These are phyloP conservation scores for Scylla paramamosain DNA, from an alignment of 1,140 invertebrate genomes.

Conservation along the genomic window DNA sequence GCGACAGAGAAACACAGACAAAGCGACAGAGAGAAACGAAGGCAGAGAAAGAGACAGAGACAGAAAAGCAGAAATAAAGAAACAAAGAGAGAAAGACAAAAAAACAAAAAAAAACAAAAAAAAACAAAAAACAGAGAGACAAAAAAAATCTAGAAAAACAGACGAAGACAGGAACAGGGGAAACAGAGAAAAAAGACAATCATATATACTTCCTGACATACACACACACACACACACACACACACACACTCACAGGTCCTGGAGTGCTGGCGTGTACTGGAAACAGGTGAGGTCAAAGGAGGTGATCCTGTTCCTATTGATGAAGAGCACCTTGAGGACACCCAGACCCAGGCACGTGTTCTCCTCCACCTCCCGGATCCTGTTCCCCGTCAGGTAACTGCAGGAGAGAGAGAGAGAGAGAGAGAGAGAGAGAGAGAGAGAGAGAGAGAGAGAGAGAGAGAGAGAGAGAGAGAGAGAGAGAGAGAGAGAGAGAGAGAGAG, in stretches of 20 bases:
- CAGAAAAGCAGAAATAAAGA: background rate
- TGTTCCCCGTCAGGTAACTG: background rate
- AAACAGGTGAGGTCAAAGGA: no score
- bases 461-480: background rate
- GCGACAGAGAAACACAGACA: background rate
- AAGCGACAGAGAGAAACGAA: background rate
- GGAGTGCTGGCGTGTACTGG: background rate
- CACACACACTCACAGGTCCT: background rate
- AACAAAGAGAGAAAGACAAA: background rate
- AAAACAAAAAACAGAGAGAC: background rate
- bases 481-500: no score
- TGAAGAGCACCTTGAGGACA: no score
- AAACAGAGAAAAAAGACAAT: background rate
- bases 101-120: background rate
- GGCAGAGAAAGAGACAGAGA: background rate
- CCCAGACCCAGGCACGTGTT: background rate
- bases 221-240: conserved; percentile 22
- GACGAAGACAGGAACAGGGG: conserved; percentile 19
- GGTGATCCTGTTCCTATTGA: no score
- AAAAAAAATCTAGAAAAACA: background rate
- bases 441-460: background rate
- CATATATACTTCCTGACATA: no score
- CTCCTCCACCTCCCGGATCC: background rate
- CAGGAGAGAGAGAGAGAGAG: background rate
- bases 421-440: conserved; percentile 45